These are phyloP conservation scores for Morone saxatilis DNA, from an alignment of 2,113 vertebrate species.

Conservation along the genomic window DNA sequence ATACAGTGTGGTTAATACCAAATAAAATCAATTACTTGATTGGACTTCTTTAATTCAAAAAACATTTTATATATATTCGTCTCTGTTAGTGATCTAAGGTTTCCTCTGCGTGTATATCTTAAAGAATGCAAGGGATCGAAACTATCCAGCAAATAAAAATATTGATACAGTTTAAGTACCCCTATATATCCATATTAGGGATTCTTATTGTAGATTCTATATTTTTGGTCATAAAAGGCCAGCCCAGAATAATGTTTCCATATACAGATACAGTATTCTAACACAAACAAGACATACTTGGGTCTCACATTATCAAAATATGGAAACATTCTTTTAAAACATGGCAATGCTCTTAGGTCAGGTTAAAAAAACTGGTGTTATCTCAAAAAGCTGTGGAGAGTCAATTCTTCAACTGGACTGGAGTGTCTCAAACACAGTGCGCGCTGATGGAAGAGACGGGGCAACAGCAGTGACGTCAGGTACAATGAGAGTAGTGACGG, in stretches of 20 bases:
- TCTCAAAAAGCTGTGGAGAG: constrained; percentile 20
- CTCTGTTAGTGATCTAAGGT: neutral
- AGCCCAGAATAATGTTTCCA: constrained; percentile 19
- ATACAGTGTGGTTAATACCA: neutral
- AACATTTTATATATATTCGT: neutral
- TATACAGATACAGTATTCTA: constrained; percentile 31
- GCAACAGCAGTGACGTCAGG: neutral
- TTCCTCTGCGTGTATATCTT: neutral
- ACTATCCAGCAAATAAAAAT: constrained; percentile 3
- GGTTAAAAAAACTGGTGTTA: constrained; percentile 20
- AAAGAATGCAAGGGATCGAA: neutral
- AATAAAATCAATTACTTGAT: neutral
- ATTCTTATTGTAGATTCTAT: neutral
- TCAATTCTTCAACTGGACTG: constrained; percentile 22
- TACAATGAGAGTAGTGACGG: neutral
- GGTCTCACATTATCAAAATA: constrained; percentile 25
- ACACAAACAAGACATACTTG: constrained; percentile 27
- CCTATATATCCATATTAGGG: neutral
- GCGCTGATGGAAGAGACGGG: neutral
- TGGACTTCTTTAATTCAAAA: neutral
- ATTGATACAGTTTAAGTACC: neutral
- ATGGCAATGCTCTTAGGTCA: constrained; percentile 43
- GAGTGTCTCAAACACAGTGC: neutral
- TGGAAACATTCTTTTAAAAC: constrained; percentile 37
- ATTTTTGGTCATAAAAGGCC: constrained; percentile 22